Evolutionary conservation across 2,113 vertebrate species (phyloP), one percentile per base, ranked within the genome.

Genomic region (Stictonetta naevosa): DNA sequence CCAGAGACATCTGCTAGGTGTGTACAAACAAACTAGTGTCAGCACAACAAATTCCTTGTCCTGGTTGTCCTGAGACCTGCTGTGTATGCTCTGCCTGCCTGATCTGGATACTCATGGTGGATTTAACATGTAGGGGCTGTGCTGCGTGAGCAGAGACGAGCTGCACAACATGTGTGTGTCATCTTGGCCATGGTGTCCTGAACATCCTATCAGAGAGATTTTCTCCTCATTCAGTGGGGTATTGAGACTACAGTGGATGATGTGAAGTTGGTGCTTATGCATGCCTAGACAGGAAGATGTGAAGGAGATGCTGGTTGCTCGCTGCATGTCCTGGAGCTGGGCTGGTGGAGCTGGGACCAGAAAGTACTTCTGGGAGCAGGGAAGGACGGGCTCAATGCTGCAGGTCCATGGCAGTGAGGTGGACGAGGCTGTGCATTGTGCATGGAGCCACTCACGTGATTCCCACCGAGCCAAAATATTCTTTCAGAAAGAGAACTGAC

Each of bases 401-500:
- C 2, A 16, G n/a, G 14, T 91, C 7, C 2, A 55, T 67, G 74
- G 36, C 6, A 10, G 42, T 8, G 25, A 82, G 77, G 13, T 1
- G 4, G 36, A 52, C 2, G 13, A 0, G 38, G 10, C 59, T 23
- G 19, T 25, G 76, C 95, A 78, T 52, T 90, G 93, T 95, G 10
- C 5, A 0, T 60, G 84, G 87, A 52, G 44, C 42, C 3, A 42
- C 90, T 94, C 91, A 23, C 12, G 8, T 67, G 34, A 59, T 28
- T 82, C 36, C 19, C 7, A 55, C 9, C 0, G 2, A 92, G 92
- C 91, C 95, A 62, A 58, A n/a, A 36, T 23, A 60, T 48, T 48
- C 94, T 93, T 95, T 96, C 58, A 68, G 86, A 20, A 36, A 90
- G 94, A 86, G 94, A 86, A 88, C 12, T 5, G 78, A 73, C 92